These are phyloP conservation scores for Smittia sp. DNA, from an alignment of 2,888 invertebrate genomes.

Conservation along the genomic window DNA sequence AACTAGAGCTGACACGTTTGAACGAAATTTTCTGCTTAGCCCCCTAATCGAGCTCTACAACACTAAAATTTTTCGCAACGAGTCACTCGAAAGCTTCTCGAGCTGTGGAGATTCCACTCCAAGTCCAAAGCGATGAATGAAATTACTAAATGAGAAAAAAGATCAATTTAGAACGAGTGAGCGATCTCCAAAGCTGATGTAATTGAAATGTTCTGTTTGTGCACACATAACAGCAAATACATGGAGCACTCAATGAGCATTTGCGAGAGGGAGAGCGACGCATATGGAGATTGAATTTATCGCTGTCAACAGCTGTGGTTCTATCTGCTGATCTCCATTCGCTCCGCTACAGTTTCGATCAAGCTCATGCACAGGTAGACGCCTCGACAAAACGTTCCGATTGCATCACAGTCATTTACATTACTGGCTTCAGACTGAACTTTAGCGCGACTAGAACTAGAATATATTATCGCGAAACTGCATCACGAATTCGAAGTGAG, in stretches of 20 bases:
- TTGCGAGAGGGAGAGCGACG: slow-evolving; percentile 1
- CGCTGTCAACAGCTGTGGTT: slow-evolving; percentile 37
- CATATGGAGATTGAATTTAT: slow-evolving; percentile 24
- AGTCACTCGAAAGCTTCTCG: neutral
- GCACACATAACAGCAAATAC: slow-evolving; percentile 15
- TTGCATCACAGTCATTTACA: slow-evolving; percentile 25
- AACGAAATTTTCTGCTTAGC: neutral
- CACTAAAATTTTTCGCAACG: neutral
- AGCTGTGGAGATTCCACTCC: slow-evolving; percentile 10
- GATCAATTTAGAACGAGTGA: slow-evolving; percentile 37
- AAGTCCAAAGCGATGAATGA: slow-evolving; percentile 17
- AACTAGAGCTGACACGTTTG: neutral
- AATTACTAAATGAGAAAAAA: slow-evolving; percentile 26
- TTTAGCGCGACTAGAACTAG: too few relatives aligned
- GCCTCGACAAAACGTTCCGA: too few relatives aligned
- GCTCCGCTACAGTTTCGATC: too few relatives aligned
- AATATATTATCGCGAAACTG: too few relatives aligned
- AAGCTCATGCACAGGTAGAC: too few relatives aligned
- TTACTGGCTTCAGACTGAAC: slow-evolving; percentile 11
- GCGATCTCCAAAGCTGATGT: slow-evolving; percentile 18
- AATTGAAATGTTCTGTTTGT: slow-evolving; percentile 35
- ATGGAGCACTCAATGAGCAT: neutral
- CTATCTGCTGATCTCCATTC: neutral
- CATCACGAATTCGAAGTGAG: too few relatives aligned
- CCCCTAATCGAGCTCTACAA: neutral